phyloP scores from a whole-genome alignment of 2,113 vertebrate species.

The Paracanthobrama guichenoti region DNA sequence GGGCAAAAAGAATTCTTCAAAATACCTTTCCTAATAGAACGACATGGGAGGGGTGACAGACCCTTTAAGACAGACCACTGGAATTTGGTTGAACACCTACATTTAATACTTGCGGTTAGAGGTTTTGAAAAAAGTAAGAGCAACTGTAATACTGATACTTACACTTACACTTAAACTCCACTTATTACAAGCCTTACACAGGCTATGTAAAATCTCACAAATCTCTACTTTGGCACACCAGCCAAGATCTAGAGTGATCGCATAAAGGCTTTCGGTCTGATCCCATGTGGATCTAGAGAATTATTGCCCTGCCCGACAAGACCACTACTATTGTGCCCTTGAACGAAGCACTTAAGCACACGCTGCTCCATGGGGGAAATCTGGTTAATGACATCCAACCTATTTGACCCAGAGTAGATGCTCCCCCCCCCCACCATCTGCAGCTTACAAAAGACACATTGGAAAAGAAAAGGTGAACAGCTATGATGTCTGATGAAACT shows the following conservation, averaged over 20 bases:
- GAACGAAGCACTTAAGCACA: conserved; percentile 2
- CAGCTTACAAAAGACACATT: no score
- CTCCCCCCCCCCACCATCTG: no score
- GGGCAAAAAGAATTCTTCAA: no score
- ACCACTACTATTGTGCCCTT: neutral
- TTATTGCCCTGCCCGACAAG: neutral
- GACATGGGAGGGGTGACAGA: no score
- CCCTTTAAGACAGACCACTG: neutral
- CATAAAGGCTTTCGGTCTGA: neutral
- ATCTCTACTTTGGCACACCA: conserved; percentile 3
- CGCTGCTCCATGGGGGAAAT: neutral
- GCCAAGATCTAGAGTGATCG: neutral
- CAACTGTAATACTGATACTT: neutral
- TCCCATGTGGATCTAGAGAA: conserved; percentile 14
- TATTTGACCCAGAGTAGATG: conserved; percentile 2
- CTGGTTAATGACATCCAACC: neutral
- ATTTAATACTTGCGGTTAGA: neutral
- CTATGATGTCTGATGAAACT: no score
- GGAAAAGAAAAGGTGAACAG: no score
- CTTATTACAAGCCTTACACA: neutral
- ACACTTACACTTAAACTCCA: conserved; percentile 1
- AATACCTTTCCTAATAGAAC: no score
- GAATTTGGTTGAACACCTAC: neutral
- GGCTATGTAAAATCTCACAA: neutral
- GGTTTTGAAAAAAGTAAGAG: neutral